phyloP scores from a whole-genome alignment of 2,888 invertebrate species.

The Aricia artaxerxes region DNA sequence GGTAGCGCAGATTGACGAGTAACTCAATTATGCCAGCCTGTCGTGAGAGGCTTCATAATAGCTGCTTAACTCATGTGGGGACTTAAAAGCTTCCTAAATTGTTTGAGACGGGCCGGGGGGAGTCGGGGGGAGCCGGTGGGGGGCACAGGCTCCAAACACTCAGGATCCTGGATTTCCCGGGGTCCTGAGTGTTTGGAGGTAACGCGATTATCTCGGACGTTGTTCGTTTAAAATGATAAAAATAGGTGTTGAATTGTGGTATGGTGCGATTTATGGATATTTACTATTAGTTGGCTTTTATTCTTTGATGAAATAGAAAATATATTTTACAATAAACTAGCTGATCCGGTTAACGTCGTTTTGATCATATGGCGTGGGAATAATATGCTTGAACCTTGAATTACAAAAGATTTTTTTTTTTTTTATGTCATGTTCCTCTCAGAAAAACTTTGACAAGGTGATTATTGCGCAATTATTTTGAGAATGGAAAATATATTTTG shows the following conservation, averaged over 20 bases:
- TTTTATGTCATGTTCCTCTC: too few species aligned
- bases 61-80: constrained; percentile 54
- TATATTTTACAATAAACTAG: too few species aligned
- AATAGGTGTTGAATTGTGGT: background rate
- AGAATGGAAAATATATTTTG: too few species aligned
- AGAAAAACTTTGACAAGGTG: too few species aligned
- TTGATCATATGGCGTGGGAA: too few species aligned
- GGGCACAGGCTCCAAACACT: too few species aligned
- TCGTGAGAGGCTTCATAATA: constrained; percentile 43
- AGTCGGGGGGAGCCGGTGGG: constrained; percentile 25
- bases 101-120: constrained; percentile 45
- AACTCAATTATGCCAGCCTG: constrained; percentile 10
- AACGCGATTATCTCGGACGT: constrained; percentile 17
- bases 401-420: too few species aligned
- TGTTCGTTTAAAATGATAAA: constrained; percentile 23
- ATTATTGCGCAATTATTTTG: too few species aligned
- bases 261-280: background rate
- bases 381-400: too few species aligned
- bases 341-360: too few species aligned
- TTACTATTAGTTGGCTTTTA: too few species aligned
- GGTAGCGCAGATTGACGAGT: background rate
- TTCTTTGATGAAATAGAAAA: too few species aligned
- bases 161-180: background rate
- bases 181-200: constrained; percentile 28
- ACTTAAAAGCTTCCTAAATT: constrained; percentile 61